Conservation (phyloP, 2,113 vertebrate genomes). For the Vimba vimba region DNA sequence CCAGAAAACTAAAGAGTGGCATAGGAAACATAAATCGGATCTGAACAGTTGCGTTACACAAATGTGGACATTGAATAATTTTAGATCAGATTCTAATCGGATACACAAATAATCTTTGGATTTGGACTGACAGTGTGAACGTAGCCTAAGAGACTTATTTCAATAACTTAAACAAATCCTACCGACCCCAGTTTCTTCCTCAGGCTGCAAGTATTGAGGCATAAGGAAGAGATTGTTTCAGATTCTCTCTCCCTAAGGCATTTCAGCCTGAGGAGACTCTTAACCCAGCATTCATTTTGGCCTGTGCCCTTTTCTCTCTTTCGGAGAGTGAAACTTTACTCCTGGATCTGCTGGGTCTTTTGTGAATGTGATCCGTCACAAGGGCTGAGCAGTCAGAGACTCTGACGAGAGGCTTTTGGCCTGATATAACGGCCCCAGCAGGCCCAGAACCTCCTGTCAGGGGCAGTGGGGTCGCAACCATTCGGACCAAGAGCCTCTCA, state of each 20-base stretch:
- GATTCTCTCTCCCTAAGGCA: background rate
- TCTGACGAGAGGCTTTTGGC: conserved; percentile 17
- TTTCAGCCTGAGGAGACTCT: background rate
- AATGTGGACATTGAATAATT: too few species aligned
- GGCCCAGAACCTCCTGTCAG: conserved; percentile 15
- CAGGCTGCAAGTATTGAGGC: conserved; percentile 20
- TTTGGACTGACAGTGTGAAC: background rate
- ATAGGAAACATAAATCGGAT: too few species aligned
- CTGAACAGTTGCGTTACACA: too few species aligned
- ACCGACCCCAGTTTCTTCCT: background rate
- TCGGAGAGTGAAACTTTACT: conserved; percentile 22
- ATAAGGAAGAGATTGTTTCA: conserved; percentile 40
- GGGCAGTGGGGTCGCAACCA: conserved; percentile 14
- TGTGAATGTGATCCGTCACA: background rate
- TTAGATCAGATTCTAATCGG: too few species aligned
- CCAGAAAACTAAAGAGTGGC: too few species aligned
- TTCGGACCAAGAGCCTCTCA: conserved; percentile 37
- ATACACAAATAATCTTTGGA: background rate
- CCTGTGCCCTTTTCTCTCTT: conserved; percentile 30
- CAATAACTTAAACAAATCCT: background rate
- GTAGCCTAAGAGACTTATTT: background rate
- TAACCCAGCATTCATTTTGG: conserved; percentile 15
- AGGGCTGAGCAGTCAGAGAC: conserved; percentile 8
- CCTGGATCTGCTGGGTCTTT: background rate
- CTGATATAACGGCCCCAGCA: background rate